Conservation (phyloP, 2,113 vertebrate species). For the Eolophus roseicapilla region DNA sequence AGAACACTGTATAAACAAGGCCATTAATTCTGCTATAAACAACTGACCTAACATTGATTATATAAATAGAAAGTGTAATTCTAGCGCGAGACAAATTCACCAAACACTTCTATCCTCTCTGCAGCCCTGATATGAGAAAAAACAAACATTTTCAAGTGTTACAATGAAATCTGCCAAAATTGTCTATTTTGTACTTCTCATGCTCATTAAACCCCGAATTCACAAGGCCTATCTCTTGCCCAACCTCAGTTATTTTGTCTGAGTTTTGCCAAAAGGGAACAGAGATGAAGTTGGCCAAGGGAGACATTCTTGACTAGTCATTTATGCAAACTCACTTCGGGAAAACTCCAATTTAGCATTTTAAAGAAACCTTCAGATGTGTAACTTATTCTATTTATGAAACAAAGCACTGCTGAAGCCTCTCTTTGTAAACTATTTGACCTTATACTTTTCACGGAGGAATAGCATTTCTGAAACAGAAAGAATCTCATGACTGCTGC, state of each 20-base stretch:
- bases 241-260: slow-evolving; percentile 62
- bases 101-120: slow-evolving; percentile 55
- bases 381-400: neutral
- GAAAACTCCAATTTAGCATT: slow-evolving; percentile 10
- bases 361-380: neutral
- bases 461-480: neutral
- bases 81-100: slow-evolving; percentile 53
- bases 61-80: slow-evolving; percentile 53
- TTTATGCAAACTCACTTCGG: neutral
- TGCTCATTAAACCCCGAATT: slow-evolving; percentile 66
- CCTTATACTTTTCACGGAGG: neutral
- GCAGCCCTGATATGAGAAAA: slow-evolving; percentile 58
- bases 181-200: slow-evolving; percentile 50
- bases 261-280: slow-evolving; percentile 45
- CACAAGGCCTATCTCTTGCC: slow-evolving; percentile 54
- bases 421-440: neutral
- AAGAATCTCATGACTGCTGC: neutral
- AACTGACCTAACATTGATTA: slow-evolving; percentile 53
- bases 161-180: slow-evolving; percentile 69
- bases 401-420: neutral
- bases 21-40: slow-evolving; percentile 66
- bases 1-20: slow-evolving; percentile 60
- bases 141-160: slow-evolving; percentile 68
- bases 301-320: slow-evolving; percentile 6
- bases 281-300: slow-evolving; percentile 32